Evolutionary conservation across 2,888 invertebrate genomes (phyloP).

Genomic region (Holacanthella duospinosa): DNA sequence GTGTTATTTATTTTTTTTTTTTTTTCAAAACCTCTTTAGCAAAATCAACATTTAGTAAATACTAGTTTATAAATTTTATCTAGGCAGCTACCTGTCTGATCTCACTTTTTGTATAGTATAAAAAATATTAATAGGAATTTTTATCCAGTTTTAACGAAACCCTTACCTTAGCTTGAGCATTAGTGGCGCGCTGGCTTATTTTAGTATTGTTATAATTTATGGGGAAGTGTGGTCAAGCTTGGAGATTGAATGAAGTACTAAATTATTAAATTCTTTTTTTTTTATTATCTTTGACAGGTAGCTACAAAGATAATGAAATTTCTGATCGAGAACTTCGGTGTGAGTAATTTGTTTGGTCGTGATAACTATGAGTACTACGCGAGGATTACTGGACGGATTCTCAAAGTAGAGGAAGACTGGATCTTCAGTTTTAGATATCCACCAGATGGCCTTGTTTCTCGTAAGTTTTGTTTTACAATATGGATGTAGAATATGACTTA

Average conservation of each 20-base stretch:
- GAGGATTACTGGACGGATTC: conserved; percentile 79
- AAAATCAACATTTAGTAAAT: no score
- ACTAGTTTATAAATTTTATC: no score
- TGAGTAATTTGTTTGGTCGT: conserved; percentile 85
- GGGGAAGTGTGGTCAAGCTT: background rate
- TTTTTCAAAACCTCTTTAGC: no score
- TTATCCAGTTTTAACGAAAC: no score
- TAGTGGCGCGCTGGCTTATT: no score
- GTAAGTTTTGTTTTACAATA: conserved; percentile 43
- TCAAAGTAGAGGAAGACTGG: conserved; percentile 90
- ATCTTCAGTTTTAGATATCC: conserved; percentile 88
- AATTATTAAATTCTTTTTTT: background rate
- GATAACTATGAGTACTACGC: conserved; percentile 94
- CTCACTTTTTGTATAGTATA: no score
- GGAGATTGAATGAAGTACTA: background rate
- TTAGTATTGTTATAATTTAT: no score
- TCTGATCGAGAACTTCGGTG: conserved; percentile 93
- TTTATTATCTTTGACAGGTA: conserved; percentile 50
- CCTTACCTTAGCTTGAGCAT: background rate
- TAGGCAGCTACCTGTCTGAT: background rate
- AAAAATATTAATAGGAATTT: no score
- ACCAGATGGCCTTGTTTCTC: conserved; percentile 51
- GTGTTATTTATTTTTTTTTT: no score
- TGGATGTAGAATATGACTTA: no score
- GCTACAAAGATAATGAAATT: conserved; percentile 94